These are phyloP conservation scores for Hypotaenidia philippensis DNA, from an alignment of 2,797 vertebrate genomes.

Conservation along the genomic window DNA sequence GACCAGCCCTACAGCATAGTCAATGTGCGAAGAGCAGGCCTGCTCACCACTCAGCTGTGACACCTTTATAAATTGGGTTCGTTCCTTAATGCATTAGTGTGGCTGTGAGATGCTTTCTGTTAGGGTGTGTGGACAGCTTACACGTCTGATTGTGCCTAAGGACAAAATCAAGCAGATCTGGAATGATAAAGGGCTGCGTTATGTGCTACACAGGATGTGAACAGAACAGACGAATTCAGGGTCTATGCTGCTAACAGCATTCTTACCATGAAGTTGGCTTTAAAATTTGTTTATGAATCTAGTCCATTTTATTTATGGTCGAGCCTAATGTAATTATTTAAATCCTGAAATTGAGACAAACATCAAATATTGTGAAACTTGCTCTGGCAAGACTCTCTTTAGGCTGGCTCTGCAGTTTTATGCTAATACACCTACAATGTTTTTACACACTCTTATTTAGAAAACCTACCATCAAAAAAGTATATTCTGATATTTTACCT, in stretches of 20 bases:
- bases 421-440: background rate
- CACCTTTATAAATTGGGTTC: background rate
- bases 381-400: background rate
- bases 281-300: background rate
- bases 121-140: background rate
- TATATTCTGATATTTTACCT: background rate
- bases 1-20: background rate
- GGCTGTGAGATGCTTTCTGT: background rate
- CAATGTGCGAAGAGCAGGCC: background rate
- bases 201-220: background rate
- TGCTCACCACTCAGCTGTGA: background rate
- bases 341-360: background rate
- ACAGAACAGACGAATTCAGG: background rate
- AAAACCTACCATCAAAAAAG: background rate
- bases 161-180: background rate
- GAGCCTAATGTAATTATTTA: background rate
- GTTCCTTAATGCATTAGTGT: background rate
- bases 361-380: conserved; percentile 20
- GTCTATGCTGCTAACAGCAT: background rate
- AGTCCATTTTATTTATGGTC: background rate
- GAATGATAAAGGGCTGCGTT: background rate
- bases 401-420: background rate
- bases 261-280: background rate
- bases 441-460: background rate
- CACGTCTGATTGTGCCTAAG: background rate